Conservation (phyloP, 1,140 invertebrate genomes). For the Camponotus vicinus region DNA sequence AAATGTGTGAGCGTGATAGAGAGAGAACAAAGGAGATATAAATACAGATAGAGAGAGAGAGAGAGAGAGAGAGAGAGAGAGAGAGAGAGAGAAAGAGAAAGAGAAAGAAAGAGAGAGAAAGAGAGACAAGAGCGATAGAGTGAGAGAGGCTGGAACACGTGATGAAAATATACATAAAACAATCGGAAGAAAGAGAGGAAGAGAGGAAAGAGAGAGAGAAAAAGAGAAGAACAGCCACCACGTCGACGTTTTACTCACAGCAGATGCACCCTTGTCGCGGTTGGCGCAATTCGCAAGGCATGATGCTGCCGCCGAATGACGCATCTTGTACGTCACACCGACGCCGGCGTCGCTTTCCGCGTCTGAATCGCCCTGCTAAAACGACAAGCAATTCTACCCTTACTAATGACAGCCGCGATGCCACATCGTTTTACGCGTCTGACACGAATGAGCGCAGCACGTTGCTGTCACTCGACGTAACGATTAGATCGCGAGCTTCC, state of each 20-base stretch:
- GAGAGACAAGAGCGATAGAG: slow-evolving; percentile 32
- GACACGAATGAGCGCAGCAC: neutral
- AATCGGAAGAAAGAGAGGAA: neutral
- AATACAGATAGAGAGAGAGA: slow-evolving; percentile 2
- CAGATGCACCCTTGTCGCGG: slow-evolving; percentile 84
- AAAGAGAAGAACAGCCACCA: slow-evolving; percentile 55
- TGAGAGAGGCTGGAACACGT: neutral
- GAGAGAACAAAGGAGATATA: slow-evolving; percentile 3
- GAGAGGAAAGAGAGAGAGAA: no score
- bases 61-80: neutral
- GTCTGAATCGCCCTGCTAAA: slow-evolving; percentile 85
- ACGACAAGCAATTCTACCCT: slow-evolving; percentile 84
- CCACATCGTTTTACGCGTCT: slow-evolving; percentile 22
- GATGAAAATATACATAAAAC: slow-evolving; percentile 9
- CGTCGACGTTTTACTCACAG: slow-evolving; percentile 83
- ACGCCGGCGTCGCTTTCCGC: slow-evolving; percentile 84
- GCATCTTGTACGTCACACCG: slow-evolving; percentile 85
- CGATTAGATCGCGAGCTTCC: slow-evolving; percentile 19
- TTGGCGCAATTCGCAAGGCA: slow-evolving; percentile 85
- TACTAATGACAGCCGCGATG: slow-evolving; percentile 75
- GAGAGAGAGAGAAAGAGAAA: slow-evolving; percentile 22
- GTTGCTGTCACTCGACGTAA: slow-evolving; percentile 10
- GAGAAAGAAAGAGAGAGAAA: slow-evolving; percentile 4
- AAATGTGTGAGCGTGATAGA: slow-evolving; percentile 16
- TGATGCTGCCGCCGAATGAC: slow-evolving; percentile 84